These are phyloP conservation scores for Berghia stephanieae DNA, from an alignment of 1,140 invertebrate species.

Conservation along the genomic window DNA sequence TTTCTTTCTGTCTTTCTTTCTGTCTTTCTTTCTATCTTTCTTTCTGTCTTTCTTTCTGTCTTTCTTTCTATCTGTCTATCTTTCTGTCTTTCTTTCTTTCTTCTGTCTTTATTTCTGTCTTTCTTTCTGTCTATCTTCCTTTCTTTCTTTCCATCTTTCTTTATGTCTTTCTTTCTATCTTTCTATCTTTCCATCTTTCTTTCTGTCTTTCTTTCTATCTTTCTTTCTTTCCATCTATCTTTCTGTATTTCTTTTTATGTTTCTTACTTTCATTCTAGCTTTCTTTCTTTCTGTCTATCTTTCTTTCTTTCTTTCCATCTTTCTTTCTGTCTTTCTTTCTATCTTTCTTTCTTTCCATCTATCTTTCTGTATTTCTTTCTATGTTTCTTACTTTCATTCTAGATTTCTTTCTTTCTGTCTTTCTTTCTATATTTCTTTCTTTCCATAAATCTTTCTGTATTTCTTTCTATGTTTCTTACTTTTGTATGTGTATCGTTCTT, in stretches of 20 bases:
- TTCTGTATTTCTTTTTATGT: not conserved
- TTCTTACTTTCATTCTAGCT: not conserved
- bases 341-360: not conserved
- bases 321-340: not conserved
- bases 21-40: no score
- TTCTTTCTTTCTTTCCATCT: not conserved
- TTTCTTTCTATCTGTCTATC: no score
- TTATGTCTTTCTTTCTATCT: no score
- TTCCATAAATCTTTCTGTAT: not conserved
- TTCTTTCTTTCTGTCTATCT: not conserved
- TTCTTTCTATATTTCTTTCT: not conserved
- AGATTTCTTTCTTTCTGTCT: not conserved
- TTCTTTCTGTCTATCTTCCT: no score
- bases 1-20: no score
- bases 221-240: no score
- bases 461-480: not conserved
- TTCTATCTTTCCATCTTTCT: no score
- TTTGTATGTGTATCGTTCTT: not conserved
- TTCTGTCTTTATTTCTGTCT: no score
- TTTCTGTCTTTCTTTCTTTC: no score
- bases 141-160: no score
- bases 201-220: no score
- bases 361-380: not conserved
- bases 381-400: not conserved
- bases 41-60: no score